A percentile compares a stretch with the other conserved stretches of the same genome.
Conservation (phyloP, 2,113 vertebrate genomes). For the Epinephelus moara region DNA sequence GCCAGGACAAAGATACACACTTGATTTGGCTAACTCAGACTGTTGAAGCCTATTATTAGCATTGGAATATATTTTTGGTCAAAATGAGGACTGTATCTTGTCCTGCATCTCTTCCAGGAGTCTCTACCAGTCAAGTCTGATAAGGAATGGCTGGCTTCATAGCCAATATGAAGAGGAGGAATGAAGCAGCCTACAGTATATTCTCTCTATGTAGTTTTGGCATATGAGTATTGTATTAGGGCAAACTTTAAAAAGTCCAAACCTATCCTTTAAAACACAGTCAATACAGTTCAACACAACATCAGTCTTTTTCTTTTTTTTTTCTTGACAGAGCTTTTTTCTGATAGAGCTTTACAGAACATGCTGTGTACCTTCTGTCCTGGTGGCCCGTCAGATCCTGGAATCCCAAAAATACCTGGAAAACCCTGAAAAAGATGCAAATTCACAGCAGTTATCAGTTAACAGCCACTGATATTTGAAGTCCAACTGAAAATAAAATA, state of each 20-base stretch:
- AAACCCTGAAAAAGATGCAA: slow-evolving; percentile 63
- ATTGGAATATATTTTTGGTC: too few species aligned
- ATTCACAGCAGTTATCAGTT: background rate
- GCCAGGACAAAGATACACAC: too few species aligned
- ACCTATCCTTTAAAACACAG: too few species aligned
- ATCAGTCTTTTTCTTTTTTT: background rate
- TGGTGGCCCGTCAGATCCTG: slow-evolving; percentile 76
- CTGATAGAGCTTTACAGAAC: background rate
- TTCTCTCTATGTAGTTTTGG: background rate
- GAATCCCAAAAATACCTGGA: slow-evolving; percentile 78
- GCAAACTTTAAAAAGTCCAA: too few species aligned
- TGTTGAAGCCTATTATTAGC: too few species aligned
- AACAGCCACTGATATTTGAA: background rate
- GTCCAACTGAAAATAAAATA: background rate
- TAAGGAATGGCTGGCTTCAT: background rate
- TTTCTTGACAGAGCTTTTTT: background rate
- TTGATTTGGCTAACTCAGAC: too few species aligned
- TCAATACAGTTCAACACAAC: too few species aligned
- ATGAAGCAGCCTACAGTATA: background rate
- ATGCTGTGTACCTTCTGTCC: slow-evolving; percentile 83
- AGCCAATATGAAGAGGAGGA: background rate
- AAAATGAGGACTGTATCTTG: background rate
- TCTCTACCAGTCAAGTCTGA: background rate
- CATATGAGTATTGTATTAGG: too few species aligned
- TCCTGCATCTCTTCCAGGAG: background rate